A percentile compares a stretch with the other conserved stretches of the same genome.
These are phyloP conservation scores for Uloborus diversus DNA, from an alignment of 1,140 invertebrate species.

Conservation along the genomic window DNA sequence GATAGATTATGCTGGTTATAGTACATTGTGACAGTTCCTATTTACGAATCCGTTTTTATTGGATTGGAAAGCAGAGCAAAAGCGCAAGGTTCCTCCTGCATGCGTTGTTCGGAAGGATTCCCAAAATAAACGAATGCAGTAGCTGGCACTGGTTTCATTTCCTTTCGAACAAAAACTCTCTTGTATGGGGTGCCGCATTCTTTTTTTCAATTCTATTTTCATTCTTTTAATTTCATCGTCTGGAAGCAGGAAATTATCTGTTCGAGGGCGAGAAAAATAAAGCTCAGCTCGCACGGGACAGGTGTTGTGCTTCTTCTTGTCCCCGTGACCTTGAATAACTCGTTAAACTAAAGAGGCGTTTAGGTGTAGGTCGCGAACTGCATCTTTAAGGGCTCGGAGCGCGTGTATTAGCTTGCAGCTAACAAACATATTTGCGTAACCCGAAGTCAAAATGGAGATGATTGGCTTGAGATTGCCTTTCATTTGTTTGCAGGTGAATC, in stretches of 20 bases:
- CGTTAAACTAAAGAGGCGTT: constrained; percentile 31
- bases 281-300: neutral
- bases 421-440: neutral
- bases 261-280: neutral
- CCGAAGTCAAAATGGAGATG: neutral
- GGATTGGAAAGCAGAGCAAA: too few species aligned
- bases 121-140: too few species aligned
- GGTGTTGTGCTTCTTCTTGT: constrained; percentile 16
- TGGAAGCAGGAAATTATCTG: neutral
- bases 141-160: too few species aligned
- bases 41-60: too few species aligned
- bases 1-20: too few species aligned
- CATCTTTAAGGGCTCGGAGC: too few species aligned
- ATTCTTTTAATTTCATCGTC: neutral
- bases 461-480: neutral
- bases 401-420: neutral
- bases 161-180: too few species aligned
- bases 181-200: neutral
- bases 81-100: too few species aligned
- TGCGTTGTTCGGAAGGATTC: too few species aligned
- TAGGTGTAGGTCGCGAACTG: constrained; percentile 16
- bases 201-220: neutral
- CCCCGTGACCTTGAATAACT: constrained; percentile 38
- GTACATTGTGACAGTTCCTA: too few species aligned
- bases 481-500: too few species aligned